Evolutionary conservation across 2,113 vertebrate genomes (phyloP), one percentile per base, ranked within the genome.

Genomic region (Fukomys damarensis): DNA sequence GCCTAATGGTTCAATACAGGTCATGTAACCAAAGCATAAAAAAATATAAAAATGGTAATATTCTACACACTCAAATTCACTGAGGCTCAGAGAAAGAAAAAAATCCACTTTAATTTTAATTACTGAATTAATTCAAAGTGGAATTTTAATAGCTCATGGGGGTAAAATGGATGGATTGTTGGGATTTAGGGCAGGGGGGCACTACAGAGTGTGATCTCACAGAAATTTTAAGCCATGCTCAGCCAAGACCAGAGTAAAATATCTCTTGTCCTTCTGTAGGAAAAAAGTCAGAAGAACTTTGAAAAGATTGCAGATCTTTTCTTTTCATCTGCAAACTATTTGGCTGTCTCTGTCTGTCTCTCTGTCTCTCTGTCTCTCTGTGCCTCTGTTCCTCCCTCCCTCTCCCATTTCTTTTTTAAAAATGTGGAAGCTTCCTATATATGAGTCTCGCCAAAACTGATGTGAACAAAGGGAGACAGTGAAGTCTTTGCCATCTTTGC

Each of bases 211-310:
- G 13, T 20, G 17, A 84, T 10, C 24, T 72, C 59, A 58, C 35
- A 58, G 68, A 49, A 74, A 82, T 68, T 91, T 96, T 95, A 94
- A 95, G 52, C 68, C n/a, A n/a, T 12, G 13, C 19, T 89, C 61
- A 96, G 61, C 49, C 59, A 85, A 91, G 9, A 56, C 70, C 13
- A 70, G 13, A 61, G 26, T 30, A 17, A 76, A 94, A 84, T 22
- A 2, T 87, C 8, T 58, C 43, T 72, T 89, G 26, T 82, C 46
- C 26, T 96, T 94, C 79, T 54, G 59, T n/a, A 79, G 30, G 26
- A 58, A 58, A 58, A 81, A 38, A 80, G 54, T 52, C 12, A 77
- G 38, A 66, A 89, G 72, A 80, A 77, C n/a, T n/a, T n/a, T n/a
- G n/a, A n/a, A n/a, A n/a, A n/a, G n/a, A n/a, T n/a, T n/a, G n/a